Evolutionary conservation across 2,797 vertebrate genomes (phyloP), one percentile per base, ranked within the genome.

Genomic region (Myotis planiceps): DNA sequence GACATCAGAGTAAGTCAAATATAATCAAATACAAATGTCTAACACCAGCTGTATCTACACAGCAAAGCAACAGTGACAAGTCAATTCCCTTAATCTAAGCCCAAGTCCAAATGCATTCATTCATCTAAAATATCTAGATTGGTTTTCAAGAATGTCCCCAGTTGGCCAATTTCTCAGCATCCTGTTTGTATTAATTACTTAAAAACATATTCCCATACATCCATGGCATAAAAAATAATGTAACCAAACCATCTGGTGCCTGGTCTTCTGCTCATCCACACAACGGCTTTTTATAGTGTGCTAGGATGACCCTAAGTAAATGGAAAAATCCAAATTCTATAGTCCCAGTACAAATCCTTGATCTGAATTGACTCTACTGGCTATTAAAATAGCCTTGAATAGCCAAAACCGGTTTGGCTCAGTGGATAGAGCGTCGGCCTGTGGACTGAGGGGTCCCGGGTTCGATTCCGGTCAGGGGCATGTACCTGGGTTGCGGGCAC

Each of bases 1-100:
- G 92, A 96, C 53, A 84, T 84, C 55, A 39, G 25, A 94, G 78
- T 94, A 75, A 94, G 93, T 42, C 63, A 94, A 84, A 94, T 65
- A 60, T n/a, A 94, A 95, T 82, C 92, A 83, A 32, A 96, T 75
- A 27, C 79, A 71, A 63, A 79, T 83, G 58, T 87, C 76, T 47
- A 51, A 51, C 23, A 75, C n/a, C 92, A 95, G 68, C 82, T 72
- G 42, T 72, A 27, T 45, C 85, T 65, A 63, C 39, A 68, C 14
- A 65, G 51, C 85, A 72, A 86, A 88, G 51, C 90, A 88, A 63
- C 74, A 42, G 13, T 74, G 80, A 60, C 83, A 88, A 84, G 21
- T 63, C 37, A 78, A 7, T 60, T 69, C 37, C 37, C 72, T 80
- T 71, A 19, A 78, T 69, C 92, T 88, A 27, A 89, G 47, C 51